phyloP scores from a whole-genome alignment of 2,797 vertebrate genomes.

The Sebastes trivittatus region DNA sequence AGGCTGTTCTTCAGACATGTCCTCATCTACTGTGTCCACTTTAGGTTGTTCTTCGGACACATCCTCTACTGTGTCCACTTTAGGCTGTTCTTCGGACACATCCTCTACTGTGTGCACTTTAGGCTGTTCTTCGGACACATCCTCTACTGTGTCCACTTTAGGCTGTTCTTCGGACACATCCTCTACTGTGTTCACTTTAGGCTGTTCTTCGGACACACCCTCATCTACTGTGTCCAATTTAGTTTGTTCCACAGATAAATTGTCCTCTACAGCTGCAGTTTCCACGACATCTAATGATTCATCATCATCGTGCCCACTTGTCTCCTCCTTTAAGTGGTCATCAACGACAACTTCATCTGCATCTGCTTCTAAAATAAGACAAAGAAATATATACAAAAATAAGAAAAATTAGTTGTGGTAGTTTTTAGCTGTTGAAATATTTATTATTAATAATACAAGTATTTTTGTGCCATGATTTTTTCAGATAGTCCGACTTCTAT shows the following conservation, averaged over 20 bases:
- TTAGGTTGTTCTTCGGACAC: not conserved
- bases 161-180: not conserved
- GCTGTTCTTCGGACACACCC: not conserved
- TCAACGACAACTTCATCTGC: not conserved
- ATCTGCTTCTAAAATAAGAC: not conserved
- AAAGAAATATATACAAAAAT: too few relatives aligned
- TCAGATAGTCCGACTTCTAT: not conserved
- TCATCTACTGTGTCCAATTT: not conserved
- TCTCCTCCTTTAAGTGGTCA: not conserved
- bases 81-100: not conserved
- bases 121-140: too few relatives aligned
- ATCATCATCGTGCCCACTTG: not conserved
- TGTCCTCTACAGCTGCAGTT: constrained; percentile 15
- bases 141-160: too few relatives aligned
- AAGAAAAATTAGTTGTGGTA: not conserved
- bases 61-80: not conserved
- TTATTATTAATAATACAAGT: too few relatives aligned
- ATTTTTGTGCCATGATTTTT: not conserved
- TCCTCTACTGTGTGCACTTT: not conserved
- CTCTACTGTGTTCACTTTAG: not conserved
- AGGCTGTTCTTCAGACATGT: not conserved
- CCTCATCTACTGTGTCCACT: not conserved
- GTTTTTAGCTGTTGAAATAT: not conserved
- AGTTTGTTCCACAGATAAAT: not conserved
- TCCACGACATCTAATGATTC: constrained; percentile 4